Percentiles rank a stretch among this genome's conserved stretches.
phyloP scores from a whole-genome alignment of 1,140 invertebrate species.

The Nautilus pompilius region DNA sequence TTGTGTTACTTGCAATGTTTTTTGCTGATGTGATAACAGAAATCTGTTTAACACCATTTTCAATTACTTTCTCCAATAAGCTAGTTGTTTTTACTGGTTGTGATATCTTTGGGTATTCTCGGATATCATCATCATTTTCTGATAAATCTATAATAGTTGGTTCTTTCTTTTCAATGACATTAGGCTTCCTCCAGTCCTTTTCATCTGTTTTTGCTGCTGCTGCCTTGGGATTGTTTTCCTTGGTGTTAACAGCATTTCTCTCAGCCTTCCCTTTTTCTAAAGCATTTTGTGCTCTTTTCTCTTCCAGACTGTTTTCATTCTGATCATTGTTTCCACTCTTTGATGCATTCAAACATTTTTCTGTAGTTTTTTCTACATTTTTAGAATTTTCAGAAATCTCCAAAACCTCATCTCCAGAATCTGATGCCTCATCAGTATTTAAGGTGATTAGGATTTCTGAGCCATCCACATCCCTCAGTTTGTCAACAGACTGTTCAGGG shows the following conservation, averaged over 20 bases:
- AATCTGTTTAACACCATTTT: no score
- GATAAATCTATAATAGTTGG: conserved; percentile 25
- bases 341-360: background rate
- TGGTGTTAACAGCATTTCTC: background rate
- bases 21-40: no score
- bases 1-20: no score
- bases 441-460: background rate
- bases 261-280: background rate
- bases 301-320: background rate
- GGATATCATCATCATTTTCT: conserved; percentile 40
- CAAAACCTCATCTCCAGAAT: background rate
- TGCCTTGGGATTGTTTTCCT: no score
- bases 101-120: no score
- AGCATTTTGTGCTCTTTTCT: background rate
- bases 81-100: no score
- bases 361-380: background rate
- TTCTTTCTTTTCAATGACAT: conserved; percentile 14
- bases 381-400: no score
- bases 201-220: no score
- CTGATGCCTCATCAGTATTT: background rate
- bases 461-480: background rate
- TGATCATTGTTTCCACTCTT: background rate
- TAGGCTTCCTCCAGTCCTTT: no score
- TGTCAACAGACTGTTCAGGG: background rate
- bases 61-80: no score